Percentiles rank a stretch among this genome's conserved stretches.
These are phyloP conservation scores for Sebastes melanostomus DNA, from an alignment of 2,797 vertebrate genomes.

Conservation along the genomic window DNA sequence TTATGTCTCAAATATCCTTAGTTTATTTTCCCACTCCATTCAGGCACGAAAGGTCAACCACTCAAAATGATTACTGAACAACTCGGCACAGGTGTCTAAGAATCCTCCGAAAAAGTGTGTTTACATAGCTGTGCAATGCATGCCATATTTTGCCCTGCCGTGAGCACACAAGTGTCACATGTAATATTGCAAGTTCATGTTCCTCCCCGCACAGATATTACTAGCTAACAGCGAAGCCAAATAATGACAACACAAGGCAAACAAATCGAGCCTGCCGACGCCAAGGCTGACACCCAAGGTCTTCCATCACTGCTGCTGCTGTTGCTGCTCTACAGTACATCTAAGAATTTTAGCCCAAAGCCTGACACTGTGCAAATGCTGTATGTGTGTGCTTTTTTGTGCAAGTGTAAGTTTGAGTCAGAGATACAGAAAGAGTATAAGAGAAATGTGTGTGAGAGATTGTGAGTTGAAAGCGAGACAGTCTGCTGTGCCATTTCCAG, in stretches of 20 bases:
- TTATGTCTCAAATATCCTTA: not conserved
- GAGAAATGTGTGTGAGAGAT: not conserved
- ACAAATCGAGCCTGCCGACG: slow-evolving; percentile 59
- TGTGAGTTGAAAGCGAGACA: slow-evolving; percentile 12
- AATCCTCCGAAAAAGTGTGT: slow-evolving; percentile 42
- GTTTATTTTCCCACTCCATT: slow-evolving; percentile 36
- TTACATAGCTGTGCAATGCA: slow-evolving; percentile 56
- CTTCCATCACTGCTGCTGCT: slow-evolving; percentile 55
- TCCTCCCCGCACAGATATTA: slow-evolving; percentile 23
- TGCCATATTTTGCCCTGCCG: slow-evolving; percentile 56
- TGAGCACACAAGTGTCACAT: slow-evolving; percentile 58
- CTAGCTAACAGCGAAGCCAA: slow-evolving; percentile 48
- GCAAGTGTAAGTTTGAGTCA: not conserved
- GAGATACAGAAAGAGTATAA: not conserved
- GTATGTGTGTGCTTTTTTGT: not conserved
- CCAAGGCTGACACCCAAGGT: slow-evolving; percentile 68
- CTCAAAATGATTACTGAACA: slow-evolving; percentile 39
- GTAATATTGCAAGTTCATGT: slow-evolving; percentile 46
- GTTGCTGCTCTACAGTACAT: slow-evolving; percentile 16
- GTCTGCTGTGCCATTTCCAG: slow-evolving; percentile 47
- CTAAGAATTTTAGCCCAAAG: slow-evolving; percentile 26
- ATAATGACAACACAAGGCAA: slow-evolving; percentile 67
- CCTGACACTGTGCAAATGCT: slow-evolving; percentile 10
- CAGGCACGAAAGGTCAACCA: slow-evolving; percentile 46
- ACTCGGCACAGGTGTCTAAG: slow-evolving; percentile 51